Conservation (phyloP, 2,797 vertebrate species). For the Passerculus sandwichensis region DNA sequence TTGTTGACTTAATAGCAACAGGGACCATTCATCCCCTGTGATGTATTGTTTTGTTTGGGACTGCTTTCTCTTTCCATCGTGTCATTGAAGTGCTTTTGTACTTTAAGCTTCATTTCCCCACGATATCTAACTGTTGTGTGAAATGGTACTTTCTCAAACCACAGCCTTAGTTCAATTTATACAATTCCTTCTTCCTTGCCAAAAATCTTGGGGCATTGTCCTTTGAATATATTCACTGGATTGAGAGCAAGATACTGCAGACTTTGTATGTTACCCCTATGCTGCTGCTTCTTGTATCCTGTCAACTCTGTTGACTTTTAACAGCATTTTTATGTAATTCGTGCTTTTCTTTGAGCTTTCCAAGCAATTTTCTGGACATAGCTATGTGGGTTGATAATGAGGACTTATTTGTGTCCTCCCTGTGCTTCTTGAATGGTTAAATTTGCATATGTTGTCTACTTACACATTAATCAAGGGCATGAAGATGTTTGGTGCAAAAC, state of each 20-base stretch:
- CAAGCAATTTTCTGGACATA: background rate
- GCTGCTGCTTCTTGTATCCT: background rate
- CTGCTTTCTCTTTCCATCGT: background rate
- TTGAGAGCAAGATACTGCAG: background rate
- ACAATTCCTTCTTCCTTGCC: background rate
- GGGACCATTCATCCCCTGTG: background rate
- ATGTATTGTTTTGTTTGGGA: background rate
- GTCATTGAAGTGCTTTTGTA: background rate
- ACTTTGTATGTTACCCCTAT: fast-evolving
- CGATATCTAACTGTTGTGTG: background rate
- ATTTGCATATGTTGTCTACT: background rate
- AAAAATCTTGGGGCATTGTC: background rate
- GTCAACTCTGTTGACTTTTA: background rate
- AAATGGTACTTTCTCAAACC: background rate
- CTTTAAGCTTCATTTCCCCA: background rate
- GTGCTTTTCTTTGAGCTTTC: background rate
- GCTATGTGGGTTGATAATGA: background rate
- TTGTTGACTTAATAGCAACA: background rate
- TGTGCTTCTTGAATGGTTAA: background rate
- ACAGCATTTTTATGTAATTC: background rate
- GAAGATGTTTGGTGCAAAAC: background rate
- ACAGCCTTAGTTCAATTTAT: background rate
- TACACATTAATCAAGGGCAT: background rate
- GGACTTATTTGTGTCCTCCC: background rate
- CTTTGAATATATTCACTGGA: background rate